Base-by-base conservation (phyloP, 2,113 vertebrate species). In the Carlito syrichta region DNA sequence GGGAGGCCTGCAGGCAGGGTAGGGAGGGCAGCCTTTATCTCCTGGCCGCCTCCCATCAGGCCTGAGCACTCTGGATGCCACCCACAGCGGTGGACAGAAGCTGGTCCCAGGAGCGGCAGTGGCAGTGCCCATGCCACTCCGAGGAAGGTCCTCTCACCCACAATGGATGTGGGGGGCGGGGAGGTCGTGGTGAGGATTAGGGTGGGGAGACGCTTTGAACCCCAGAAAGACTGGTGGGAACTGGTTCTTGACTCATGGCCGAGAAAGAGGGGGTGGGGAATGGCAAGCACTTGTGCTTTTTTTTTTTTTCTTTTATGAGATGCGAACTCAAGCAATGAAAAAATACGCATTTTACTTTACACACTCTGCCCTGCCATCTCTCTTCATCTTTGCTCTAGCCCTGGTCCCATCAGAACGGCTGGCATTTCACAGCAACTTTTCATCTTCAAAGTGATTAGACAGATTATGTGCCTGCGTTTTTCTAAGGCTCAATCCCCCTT, bases 261-360 rank as follows among this genome's bases (percentile, higher is more conserved):
- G 86, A 89, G 91, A 91, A 63, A 66, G 52, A n/a, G 74, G n/a
- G 45, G 94, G 82, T 74, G 66, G 63, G 81, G 63, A 83, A 68
- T 35, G 66, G 62, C 52, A 82, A 90, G 40, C 43, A 66, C 56
- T 63, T 88, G 27, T 27, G 50, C 43, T 50, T 89, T 89, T 66
- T 93, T 17, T 62, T 78, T 87, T 94, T 95, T 58, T 69, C 88
- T 93, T 98, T 98, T 96, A 97, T 94, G 95, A 93, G 94, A 96
- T 95, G 96, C 96, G 94, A 97, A 95, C 96, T 79, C 54, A 85
- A 91, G 86, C 95, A 98, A 98, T 98, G 98, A 97, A 97, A 66
- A 97, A 96, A 89, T 22, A 54, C 3, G 32, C 79, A 89, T 93
- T 88, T 96, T 85, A 71, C 76, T 95, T 91, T 58, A 82, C 32